These are phyloP conservation scores for Prorops nasuta DNA, from an alignment of 1,140 invertebrate genomes.

Conservation along the genomic window DNA sequence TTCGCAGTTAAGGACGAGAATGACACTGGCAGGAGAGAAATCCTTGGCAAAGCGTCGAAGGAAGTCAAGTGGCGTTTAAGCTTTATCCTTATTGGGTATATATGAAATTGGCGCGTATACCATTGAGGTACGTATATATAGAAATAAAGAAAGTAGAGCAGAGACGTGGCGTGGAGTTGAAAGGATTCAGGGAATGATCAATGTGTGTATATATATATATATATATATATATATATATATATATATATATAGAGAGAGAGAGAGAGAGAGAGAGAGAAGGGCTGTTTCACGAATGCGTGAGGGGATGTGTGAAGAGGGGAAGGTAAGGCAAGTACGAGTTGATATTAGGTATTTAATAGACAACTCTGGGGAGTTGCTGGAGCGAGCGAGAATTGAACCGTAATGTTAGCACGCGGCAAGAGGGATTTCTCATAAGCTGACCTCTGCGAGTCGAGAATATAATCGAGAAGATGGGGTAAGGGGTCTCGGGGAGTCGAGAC, in stretches of 20 bases:
- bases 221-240: no score
- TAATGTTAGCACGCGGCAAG: constrained; percentile 37
- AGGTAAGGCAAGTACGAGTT: constrained; percentile 37
- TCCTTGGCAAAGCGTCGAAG: constrained; percentile 3
- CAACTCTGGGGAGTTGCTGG: constrained; percentile 39
- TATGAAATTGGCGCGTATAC: constrained; percentile 1
- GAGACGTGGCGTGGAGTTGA: background rate
- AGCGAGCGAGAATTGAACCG: constrained; percentile 37
- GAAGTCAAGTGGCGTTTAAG: background rate
- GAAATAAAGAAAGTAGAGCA: background rate
- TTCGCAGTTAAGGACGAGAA: background rate
- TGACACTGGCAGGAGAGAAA: background rate
- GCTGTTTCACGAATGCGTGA: background rate
- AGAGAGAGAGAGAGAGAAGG: constrained; percentile 1
- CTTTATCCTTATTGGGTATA: no score
- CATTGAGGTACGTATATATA: background rate
- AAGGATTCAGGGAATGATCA: no score
- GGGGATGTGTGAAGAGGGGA: constrained; percentile 9
- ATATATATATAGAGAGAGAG: constrained; percentile 3
- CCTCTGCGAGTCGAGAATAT: constrained; percentile 30
- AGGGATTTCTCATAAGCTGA: constrained; percentile 50
- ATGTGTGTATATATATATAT: no score
- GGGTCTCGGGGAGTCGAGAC: constrained; percentile 15
- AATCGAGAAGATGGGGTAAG: constrained; percentile 28
- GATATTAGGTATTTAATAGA: constrained; percentile 51